phyloP scores from a whole-genome alignment of 2,797 vertebrate species.

The Acrossocheilus wenchowensis region DNA sequence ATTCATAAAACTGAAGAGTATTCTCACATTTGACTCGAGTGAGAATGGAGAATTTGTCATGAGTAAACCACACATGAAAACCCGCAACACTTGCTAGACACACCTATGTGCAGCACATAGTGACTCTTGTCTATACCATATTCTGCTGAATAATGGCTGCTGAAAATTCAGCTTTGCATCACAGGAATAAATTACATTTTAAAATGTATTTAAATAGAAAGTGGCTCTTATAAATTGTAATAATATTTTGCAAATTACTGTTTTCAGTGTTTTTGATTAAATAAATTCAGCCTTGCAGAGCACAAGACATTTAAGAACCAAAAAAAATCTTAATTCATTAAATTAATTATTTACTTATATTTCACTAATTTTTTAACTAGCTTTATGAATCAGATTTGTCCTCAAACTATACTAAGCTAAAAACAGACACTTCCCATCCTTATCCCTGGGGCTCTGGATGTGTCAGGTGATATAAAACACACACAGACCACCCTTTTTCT shows the following conservation, averaged over 20 bases:
- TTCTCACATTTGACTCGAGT: not conserved
- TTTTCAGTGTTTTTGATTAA: not conserved
- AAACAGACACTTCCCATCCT: conserved; percentile 82
- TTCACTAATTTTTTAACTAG: not conserved
- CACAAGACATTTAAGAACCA: not conserved
- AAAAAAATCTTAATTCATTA: not conserved
- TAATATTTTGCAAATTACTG: not conserved
- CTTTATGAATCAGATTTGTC: not conserved
- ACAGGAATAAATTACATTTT: not conserved
- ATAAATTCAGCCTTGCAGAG: not conserved
- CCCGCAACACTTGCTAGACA: not conserved
- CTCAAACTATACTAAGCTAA: not conserved
- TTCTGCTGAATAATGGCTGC: not conserved
- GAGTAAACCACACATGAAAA: not conserved
- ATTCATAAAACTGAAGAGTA: not conserved
- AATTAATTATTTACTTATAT: not conserved
- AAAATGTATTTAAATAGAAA: not conserved
- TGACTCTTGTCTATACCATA: not conserved
- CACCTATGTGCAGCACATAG: not conserved
- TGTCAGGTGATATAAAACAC: conserved; percentile 86
- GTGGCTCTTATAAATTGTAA: not conserved
- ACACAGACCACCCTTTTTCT: conserved; percentile 44
- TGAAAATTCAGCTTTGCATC: not conserved
- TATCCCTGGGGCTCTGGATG: conserved; percentile 92
- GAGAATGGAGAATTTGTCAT: not conserved